Evolutionary conservation across 1,140 invertebrate genomes (phyloP).

Genomic region (Scaptomyza graminum): DNA sequence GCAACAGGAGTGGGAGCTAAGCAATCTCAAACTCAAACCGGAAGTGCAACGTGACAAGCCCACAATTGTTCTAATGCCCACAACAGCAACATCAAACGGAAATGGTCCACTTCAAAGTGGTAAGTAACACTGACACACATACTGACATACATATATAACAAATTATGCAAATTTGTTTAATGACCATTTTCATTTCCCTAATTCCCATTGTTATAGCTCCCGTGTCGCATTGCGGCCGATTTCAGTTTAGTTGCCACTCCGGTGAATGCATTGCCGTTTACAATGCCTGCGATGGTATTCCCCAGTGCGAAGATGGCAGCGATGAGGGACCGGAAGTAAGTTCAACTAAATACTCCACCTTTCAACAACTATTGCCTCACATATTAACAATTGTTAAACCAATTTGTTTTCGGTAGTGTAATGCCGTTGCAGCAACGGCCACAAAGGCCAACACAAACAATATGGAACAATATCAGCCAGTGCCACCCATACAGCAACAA

Average conservation of each 20-base stretch:
- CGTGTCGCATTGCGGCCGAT: conserved; percentile 87
- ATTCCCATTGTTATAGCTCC: conserved; percentile 34
- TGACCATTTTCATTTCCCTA: neutral
- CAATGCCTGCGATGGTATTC: conserved; percentile 97
- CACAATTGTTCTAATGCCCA: conserved; percentile 20
- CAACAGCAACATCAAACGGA: conserved; percentile 8
- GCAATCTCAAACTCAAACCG: conserved; percentile 84
- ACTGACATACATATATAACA: neutral
- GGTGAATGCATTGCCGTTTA: conserved; percentile 97
- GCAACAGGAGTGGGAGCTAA: conserved; percentile 92
- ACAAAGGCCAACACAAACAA: conserved; percentile 53
- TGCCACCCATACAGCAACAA: conserved; percentile 59
- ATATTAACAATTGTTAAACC: conserved; percentile 39
- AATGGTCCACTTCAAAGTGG: conserved; percentile 50
- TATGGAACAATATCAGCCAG: conserved; percentile 56
- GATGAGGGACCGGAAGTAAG: conserved; percentile 92
- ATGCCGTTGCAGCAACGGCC: conserved; percentile 50
- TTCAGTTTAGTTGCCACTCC: conserved; percentile 94
- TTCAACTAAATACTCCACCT: conserved; percentile 10
- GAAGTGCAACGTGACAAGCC: conserved; percentile 65
- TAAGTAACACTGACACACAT: conserved; percentile 25
- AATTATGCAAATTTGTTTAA: conserved; percentile 37
- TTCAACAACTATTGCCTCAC: neutral
- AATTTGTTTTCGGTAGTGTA: conserved; percentile 54
- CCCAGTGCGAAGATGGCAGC: conserved; percentile 95